phyloP scores from a whole-genome alignment of 2,113 vertebrate species.

The Pygoscelis adeliae region DNA sequence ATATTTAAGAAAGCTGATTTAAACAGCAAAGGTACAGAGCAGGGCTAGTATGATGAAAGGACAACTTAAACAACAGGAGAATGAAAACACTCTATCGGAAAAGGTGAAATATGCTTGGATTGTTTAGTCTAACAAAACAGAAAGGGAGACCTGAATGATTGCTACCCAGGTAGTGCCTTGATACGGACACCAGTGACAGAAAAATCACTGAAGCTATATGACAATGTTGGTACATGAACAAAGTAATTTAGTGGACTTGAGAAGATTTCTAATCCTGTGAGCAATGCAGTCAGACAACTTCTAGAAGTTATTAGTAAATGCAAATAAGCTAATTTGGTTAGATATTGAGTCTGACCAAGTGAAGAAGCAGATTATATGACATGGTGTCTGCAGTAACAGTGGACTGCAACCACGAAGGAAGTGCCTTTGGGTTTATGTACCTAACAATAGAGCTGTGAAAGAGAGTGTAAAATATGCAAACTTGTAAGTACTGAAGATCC shows the following conservation, averaged over 20 bases:
- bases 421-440: background rate
- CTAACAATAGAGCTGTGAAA: background rate
- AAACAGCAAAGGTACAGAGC: background rate
- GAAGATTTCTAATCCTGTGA: background rate
- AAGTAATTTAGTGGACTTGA: background rate
- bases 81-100: background rate
- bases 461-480: background rate
- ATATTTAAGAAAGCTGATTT: background rate
- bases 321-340: background rate
- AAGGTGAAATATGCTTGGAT: background rate
- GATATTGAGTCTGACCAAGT: background rate
- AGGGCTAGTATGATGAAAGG: background rate
- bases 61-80: background rate
- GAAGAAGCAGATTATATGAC: background rate
- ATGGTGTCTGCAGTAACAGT: background rate
- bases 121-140: background rate
- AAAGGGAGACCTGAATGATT: background rate
- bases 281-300: background rate
- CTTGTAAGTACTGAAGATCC: background rate
- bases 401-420: background rate
- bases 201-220: background rate
- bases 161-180: background rate
- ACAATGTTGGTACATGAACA: background rate
- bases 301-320: background rate
- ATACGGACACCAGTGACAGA: rapidly evolving